Conservation (phyloP, 2,888 invertebrate species). For the Chironomus riparius region DNA sequence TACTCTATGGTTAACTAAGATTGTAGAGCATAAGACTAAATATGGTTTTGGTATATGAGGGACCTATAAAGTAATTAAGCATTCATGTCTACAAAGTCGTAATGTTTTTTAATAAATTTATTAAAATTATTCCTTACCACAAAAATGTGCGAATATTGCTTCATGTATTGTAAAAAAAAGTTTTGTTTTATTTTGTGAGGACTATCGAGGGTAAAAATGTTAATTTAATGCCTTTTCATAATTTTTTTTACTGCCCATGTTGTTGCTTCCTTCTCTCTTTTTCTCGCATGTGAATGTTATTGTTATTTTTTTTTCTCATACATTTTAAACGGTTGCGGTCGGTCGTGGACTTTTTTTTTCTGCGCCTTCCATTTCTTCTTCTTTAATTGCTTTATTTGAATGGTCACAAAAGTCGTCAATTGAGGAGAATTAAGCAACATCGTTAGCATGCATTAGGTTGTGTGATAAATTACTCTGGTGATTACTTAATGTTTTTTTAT, state of each 20-base stretch:
- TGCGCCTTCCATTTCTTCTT: too few relatives aligned
- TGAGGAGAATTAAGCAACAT: too few relatives aligned
- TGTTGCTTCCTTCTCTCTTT: too few relatives aligned
- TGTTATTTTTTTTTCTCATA: too few relatives aligned
- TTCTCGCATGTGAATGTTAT: too few relatives aligned
- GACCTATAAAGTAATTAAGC: conserved; percentile 22
- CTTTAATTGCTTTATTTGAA: too few relatives aligned
- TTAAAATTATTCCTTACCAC: background rate
- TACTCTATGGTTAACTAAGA: background rate
- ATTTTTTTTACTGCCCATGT: too few relatives aligned
- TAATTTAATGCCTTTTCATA: background rate
- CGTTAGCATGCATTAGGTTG: too few relatives aligned
- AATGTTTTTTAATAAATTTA: background rate
- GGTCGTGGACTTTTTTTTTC: too few relatives aligned
- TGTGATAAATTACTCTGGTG: too few relatives aligned
- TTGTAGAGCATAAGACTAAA: background rate
- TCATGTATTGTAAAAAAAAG: background rate
- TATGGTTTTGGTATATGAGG: background rate
- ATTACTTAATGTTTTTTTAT: background rate
- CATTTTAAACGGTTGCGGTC: too few relatives aligned
- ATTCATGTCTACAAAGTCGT: background rate
- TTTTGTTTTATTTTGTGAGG: background rate
- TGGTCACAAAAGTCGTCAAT: too few relatives aligned
- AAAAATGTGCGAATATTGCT: background rate
- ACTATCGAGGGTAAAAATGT: background rate